phyloP scores from a whole-genome alignment of 1,140 invertebrate species.

The Coelopa frigida region DNA sequence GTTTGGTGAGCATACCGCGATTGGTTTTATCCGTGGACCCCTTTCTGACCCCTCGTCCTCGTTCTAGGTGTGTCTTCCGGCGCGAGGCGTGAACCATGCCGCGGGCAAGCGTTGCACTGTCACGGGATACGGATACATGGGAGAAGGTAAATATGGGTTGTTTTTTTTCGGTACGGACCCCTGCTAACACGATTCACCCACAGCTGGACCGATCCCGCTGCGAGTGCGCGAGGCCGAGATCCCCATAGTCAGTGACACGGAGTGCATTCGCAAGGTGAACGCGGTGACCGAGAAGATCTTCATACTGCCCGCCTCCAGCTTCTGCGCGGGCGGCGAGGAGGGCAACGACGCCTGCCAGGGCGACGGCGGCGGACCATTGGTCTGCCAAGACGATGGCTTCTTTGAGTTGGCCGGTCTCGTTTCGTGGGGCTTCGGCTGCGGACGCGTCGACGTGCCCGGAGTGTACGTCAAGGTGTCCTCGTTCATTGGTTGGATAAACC shows the following conservation, averaged over 20 bases:
- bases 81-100: slow-evolving; percentile 73
- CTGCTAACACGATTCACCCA: not conserved
- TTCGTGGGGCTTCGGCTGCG: slow-evolving; percentile 81
- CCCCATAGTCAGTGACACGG: slow-evolving; percentile 86
- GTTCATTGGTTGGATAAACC: slow-evolving; percentile 94
- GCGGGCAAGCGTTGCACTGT: slow-evolving; percentile 86
- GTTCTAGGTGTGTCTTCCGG: slow-evolving; percentile 71
- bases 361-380: slow-evolving; percentile 84
- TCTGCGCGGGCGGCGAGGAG: slow-evolving; percentile 87
- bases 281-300: slow-evolving; percentile 91
- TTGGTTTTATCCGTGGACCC: not conserved
- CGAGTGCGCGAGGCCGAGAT: slow-evolving; percentile 83
- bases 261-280: slow-evolving; percentile 87
- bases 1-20: slow-evolving; percentile 44
- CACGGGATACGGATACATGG: slow-evolving; percentile 91
- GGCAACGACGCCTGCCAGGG: slow-evolving; percentile 92
- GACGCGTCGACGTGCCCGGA: slow-evolving; percentile 78
- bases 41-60: not conserved
- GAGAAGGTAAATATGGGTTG: slow-evolving; percentile 60
- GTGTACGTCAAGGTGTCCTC: slow-evolving; percentile 91
- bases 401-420: slow-evolving; percentile 86
- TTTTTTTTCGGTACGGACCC: not conserved
- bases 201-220: slow-evolving; percentile 84
- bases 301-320: slow-evolving; percentile 83
- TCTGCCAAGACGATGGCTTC: slow-evolving; percentile 88